phyloP scores from a whole-genome alignment of 2,888 invertebrate genomes.

The Dicyrtomina minuta region DNA sequence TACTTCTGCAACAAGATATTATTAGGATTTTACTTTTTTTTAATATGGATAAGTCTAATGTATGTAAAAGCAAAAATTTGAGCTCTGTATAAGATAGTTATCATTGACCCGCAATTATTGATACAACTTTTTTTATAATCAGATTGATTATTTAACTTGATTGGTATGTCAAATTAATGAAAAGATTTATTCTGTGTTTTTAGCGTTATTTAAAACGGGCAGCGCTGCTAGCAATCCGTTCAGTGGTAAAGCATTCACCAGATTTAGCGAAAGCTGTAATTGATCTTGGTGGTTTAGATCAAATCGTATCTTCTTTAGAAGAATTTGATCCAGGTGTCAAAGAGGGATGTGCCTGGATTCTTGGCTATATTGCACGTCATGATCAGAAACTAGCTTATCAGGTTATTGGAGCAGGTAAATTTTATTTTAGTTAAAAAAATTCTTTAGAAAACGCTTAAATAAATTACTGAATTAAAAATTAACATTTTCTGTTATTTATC shows the following conservation, averaged over 20 bases:
- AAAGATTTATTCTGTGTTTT: no score
- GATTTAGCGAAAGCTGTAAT: slow-evolving; percentile 70
- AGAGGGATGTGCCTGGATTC: slow-evolving; percentile 76
- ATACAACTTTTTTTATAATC: no score
- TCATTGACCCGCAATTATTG: no score
- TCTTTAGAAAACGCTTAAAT: no score
- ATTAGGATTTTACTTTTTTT: slow-evolving; percentile 62
- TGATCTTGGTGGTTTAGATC: slow-evolving; percentile 69
- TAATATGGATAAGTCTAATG: slow-evolving; percentile 51
- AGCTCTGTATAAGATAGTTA: no score
- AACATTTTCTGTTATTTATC: no score
- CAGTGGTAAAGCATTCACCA: slow-evolving; percentile 74
- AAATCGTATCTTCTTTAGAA: slow-evolving; percentile 72
- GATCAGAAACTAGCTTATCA: slow-evolving; percentile 68
- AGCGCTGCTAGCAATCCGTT: slow-evolving; percentile 71
- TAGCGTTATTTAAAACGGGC: slow-evolving; percentile 79
- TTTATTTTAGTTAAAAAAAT: no score
- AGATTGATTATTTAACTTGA: no score
- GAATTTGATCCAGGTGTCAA: slow-evolving; percentile 80
- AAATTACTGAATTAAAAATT: no score
- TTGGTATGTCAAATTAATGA: no score
- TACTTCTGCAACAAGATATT: slow-evolving; percentile 63
- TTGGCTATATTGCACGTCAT: slow-evolving; percentile 76
- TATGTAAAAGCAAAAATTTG: no score
- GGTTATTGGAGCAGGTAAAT: slow-evolving; percentile 71